phyloP scores from a whole-genome alignment of 2,113 vertebrate genomes.

The Mormyrus iriodes region DNA sequence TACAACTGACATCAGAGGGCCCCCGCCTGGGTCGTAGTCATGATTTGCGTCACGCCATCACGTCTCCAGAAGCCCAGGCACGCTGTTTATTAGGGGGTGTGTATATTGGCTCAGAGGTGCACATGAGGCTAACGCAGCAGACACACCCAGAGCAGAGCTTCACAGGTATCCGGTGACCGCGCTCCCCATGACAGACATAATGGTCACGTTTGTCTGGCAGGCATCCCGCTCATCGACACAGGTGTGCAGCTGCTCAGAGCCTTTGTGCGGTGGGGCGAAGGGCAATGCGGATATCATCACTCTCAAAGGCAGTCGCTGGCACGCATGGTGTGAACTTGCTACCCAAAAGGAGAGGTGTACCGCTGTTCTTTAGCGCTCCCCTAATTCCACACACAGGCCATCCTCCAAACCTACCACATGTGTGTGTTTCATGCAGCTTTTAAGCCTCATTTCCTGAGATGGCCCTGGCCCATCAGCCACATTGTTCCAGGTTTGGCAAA shows the following conservation, averaged over 20 bases:
- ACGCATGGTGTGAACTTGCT: background rate
- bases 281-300: background rate
- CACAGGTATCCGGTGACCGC: background rate
- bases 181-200: background rate
- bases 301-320: background rate
- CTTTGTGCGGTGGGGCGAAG: background rate
- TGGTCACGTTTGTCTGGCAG: background rate
- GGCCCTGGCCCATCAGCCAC: background rate
- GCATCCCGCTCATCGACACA: background rate
- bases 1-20: background rate
- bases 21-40: background rate
- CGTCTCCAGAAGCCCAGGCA: background rate
- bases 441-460: background rate
- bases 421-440: background rate
- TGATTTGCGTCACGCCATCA: background rate
- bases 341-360: background rate
- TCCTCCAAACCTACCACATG: no score
- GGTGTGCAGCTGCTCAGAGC: background rate
- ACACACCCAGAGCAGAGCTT: background rate
- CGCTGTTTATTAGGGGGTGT: background rate
- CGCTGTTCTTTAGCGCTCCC: background rate
- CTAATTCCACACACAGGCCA: background rate
- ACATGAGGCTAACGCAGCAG: background rate
- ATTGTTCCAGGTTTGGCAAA: background rate
- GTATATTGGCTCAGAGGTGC: background rate